Conservation (phyloP, 2,797 vertebrate species). For the Megalops cyprinoides region DNA sequence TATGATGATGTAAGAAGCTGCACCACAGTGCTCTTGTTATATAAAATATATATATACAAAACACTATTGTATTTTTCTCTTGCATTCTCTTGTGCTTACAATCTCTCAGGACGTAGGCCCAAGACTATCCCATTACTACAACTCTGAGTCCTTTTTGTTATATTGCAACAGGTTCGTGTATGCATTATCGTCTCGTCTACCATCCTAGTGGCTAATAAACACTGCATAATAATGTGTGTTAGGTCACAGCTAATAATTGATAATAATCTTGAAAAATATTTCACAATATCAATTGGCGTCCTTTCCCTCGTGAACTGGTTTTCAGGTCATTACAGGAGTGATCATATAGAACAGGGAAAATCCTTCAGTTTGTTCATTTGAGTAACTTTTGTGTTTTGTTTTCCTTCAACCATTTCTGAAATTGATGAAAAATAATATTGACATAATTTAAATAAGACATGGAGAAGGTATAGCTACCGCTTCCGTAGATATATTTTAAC, state of each 20-base stretch:
- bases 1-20: no score
- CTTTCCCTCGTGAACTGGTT: not conserved
- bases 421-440: no score
- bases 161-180: not conserved
- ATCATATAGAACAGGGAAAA: not conserved
- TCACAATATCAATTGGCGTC: not conserved
- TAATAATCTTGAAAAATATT: not conserved
- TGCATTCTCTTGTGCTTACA: no score
- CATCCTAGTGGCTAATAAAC: not conserved
- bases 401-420: no score
- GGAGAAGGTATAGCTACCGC: not conserved
- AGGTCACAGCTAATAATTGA: not conserved
- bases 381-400: no score
- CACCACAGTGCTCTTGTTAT: no score
- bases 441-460: no score
- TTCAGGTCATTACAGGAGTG: slow-evolving; percentile 3
- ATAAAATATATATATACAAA: no score
- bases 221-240: not conserved
- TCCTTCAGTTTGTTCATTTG: not conserved
- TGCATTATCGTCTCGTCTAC: not conserved
- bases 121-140: no score
- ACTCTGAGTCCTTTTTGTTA: no score
- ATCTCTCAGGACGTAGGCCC: no score
- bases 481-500: slow-evolving; percentile 3
- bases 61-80: no score